Evolutionary conservation across 2,797 vertebrate species (phyloP).

Genomic region (Sebastes iracundus): DNA sequence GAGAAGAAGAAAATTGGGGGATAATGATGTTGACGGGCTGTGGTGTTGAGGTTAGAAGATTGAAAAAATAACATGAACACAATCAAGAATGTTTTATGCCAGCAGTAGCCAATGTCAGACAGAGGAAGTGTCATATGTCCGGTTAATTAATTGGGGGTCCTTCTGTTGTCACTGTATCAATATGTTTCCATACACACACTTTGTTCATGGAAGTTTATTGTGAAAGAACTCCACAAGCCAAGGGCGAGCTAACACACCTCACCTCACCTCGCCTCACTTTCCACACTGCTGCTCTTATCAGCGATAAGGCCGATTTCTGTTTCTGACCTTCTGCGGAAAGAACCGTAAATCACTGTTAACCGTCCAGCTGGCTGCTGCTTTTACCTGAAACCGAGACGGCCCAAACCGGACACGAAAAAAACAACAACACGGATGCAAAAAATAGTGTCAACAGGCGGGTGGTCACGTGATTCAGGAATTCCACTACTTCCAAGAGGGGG

Average conservation of each 20-base stretch:
- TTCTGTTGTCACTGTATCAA: background rate
- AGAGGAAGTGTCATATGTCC: background rate
- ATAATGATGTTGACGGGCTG: background rate
- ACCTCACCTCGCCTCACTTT: background rate
- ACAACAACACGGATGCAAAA: background rate
- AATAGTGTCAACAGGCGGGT: background rate
- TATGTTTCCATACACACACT: background rate
- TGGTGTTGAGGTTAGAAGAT: background rate
- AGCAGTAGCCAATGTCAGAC: background rate
- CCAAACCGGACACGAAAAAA: background rate
- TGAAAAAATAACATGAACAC: background rate
- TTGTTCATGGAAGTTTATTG: background rate
- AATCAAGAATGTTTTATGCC: background rate
- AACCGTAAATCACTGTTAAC: background rate
- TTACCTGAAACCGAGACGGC: background rate
- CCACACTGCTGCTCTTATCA: slow-evolving; percentile 16
- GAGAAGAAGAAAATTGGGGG: background rate
- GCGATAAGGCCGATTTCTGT: slow-evolving; percentile 17
- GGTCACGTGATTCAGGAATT: slow-evolving; percentile 15
- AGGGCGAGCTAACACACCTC: background rate
- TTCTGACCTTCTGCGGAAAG: slow-evolving; percentile 3
- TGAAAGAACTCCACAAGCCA: background rate
- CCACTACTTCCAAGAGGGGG: background rate
- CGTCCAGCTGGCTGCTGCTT: background rate
- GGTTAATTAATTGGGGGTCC: background rate